These are phyloP conservation scores for Dendrocopos noguchii DNA, from an alignment of 2,113 vertebrate genomes.

Conservation along the genomic window DNA sequence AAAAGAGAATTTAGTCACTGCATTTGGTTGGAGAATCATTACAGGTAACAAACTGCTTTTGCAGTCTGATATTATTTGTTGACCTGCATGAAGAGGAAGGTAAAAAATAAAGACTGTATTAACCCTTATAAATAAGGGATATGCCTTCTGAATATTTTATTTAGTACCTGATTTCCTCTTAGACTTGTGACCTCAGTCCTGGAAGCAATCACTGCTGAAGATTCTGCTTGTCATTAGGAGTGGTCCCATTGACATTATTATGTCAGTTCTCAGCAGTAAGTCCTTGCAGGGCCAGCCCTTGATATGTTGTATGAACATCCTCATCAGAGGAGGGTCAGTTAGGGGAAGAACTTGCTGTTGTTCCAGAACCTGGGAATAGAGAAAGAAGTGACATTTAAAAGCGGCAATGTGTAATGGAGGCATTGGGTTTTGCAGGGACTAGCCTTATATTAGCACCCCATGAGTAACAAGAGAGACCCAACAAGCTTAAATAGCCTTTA, in stretches of 20 bases:
- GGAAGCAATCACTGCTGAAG: not conserved
- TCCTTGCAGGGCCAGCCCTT: not conserved
- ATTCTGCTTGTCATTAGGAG: not conserved
- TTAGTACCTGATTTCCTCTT: conserved; percentile 1
- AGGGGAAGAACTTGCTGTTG: not conserved
- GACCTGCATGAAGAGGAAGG: not conserved
- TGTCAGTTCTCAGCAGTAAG: not conserved
- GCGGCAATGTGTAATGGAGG: not conserved
- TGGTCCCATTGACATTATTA: not conserved
- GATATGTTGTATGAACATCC: not conserved
- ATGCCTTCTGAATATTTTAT: conserved; percentile 37
- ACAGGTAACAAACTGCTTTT: conserved; percentile 12
- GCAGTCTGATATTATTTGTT: conserved; percentile 25
- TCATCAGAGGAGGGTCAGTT: not conserved
- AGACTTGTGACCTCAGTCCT: not conserved
- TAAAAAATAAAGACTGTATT: conserved; percentile 26
- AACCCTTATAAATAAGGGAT: conserved; percentile 41
- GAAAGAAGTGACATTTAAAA: not conserved
- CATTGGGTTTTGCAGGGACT: not conserved
- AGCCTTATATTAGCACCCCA: not conserved
- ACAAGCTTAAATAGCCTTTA: not conserved
- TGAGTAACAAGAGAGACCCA: not conserved
- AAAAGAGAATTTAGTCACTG: conserved; percentile 42
- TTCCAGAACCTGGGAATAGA: not conserved
- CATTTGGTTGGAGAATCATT: not conserved